Evolutionary conservation across 2,113 vertebrate species (phyloP), one percentile per base, ranked within the genome.

Genomic region (Patagioenas fasciata): DNA sequence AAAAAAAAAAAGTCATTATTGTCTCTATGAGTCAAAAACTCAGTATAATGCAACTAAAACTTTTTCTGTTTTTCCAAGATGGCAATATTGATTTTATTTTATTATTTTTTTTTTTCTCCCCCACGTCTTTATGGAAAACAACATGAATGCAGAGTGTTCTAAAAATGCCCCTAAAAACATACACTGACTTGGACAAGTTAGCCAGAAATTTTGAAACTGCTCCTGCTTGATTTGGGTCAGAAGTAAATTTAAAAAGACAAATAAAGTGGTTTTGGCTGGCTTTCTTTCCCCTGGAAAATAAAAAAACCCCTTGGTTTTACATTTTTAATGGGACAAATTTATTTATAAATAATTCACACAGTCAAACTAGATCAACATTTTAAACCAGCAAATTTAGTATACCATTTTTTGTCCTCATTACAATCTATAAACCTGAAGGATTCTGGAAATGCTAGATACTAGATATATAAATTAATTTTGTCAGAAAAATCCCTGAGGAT

Each of bases 191-290:
- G 5, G 5, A 5, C 25, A 81, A 57, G 10, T 6, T 3, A 4
- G 4, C 2, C 56, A 73, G 54, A 69, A 48, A 42, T 88, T 85
- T 81, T 88, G 2, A 26, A 70, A 42, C 11, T 56, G 2, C 0
- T 69, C 6, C 32, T 69, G 36, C 8, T 51, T 42, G 13, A 36
- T 74, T 91, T 88, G 7, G 19, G 71, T 42, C 2, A 62, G 53
- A 91, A 78, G 1, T 19, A 82, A 89, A 42, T 54, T 75, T 23
- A 9, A 84, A 70, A 65, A 47, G 2, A 31, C 7, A 74, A 86
- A 66, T 38, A 54, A 54, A 67, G 6, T 1, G 1, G 1, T 40
- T 56, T 47, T 34, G 1, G 1, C 2, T 83, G 6, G 0, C 2
- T 34, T 54, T 58, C 50, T 82, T 62, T 12, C 2, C 3, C 15